phyloP scores from a whole-genome alignment of 2,113 vertebrate species.

The Apistogramma diplotaenia region DNA sequence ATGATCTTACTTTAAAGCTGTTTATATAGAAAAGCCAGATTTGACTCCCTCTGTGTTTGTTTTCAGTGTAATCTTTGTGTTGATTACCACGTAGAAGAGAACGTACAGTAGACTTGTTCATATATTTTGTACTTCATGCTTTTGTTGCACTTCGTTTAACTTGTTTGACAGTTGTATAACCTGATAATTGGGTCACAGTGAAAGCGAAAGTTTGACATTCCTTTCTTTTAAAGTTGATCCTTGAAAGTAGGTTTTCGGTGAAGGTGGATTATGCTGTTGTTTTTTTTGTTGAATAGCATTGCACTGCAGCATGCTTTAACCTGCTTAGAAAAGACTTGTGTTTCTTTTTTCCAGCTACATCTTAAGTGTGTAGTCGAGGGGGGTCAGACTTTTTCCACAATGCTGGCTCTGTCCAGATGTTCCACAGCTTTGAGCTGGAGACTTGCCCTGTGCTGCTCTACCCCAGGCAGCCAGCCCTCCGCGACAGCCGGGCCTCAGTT shows the following conservation, averaged over 20 bases:
- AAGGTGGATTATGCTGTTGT: background rate
- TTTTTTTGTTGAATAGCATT: background rate
- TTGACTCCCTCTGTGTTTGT: background rate
- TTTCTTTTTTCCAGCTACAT: slow-evolving; percentile 57
- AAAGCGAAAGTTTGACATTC: background rate
- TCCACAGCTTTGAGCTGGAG: slow-evolving; percentile 44
- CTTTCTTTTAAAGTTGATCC: background rate
- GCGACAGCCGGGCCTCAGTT: slow-evolving; percentile 8
- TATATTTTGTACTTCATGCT: background rate
- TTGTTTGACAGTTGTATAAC: background rate
- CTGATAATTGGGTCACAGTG: background rate
- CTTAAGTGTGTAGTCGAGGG: slow-evolving; percentile 50
- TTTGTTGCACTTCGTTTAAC: background rate
- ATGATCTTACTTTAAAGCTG: background rate
- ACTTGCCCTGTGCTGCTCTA: slow-evolving; percentile 7
- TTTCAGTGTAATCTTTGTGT: background rate
- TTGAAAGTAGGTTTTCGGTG: background rate
- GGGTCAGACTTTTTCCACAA: slow-evolving; percentile 29
- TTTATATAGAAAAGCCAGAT: background rate
- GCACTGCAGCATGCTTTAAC: background rate
- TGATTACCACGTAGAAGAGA: background rate
- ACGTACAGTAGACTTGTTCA: background rate
- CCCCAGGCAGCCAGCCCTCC: slow-evolving; percentile 31
- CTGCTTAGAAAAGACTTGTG: slow-evolving; percentile 14
- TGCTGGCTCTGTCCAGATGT: slow-evolving; percentile 54